A percentile compares a stretch with the other conserved stretches of the same genome.
These are phyloP conservation scores for Poecilus cupreus DNA, from an alignment of 2,888 invertebrate genomes.

Conservation along the genomic window DNA sequence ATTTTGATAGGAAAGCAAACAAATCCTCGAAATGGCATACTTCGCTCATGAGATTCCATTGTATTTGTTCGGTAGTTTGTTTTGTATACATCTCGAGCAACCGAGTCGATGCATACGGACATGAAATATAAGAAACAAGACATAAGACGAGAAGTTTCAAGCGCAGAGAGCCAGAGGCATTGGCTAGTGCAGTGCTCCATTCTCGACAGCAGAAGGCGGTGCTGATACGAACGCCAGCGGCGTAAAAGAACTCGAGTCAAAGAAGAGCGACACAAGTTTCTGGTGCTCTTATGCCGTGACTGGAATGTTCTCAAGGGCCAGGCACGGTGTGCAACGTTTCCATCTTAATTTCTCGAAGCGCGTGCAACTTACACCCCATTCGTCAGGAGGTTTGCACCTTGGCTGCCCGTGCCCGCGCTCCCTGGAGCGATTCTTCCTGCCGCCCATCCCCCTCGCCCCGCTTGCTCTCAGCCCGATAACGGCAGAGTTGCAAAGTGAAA, in stretches of 20 bases:
- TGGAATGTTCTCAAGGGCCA: conserved; percentile 51
- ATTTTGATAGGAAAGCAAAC: not conserved
- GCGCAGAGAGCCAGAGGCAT: not conserved
- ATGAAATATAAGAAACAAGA: not conserved
- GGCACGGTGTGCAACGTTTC: conserved; percentile 37
- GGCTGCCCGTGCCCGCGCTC: not conserved
- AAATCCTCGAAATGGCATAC: conserved; percentile 14
- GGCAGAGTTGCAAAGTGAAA: conserved; percentile 55
- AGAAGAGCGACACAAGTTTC: conserved; percentile 56
- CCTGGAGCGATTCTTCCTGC: conserved; percentile 15
- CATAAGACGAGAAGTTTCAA: conserved; percentile 13
- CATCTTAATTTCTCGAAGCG: conserved; percentile 38
- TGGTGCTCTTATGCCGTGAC: conserved; percentile 47
- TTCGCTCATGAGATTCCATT: conserved; percentile 23
- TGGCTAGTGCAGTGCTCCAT: not conserved
- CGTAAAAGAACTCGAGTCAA: conserved; percentile 44
- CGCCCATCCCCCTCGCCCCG: not conserved
- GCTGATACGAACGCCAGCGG: conserved; percentile 20
- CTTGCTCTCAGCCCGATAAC: conserved; percentile 16
- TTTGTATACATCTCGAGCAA: not conserved
- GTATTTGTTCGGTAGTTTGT: conserved; percentile 22
- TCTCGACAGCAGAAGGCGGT: not conserved
- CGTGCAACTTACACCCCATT: conserved; percentile 46
- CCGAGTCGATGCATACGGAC: conserved; percentile 6
- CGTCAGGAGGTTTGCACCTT: conserved; percentile 54